Evolutionary conservation across 2,888 invertebrate species (phyloP), one percentile per base, ranked within the genome.

Genomic region (Diabrotica balteata): DNA sequence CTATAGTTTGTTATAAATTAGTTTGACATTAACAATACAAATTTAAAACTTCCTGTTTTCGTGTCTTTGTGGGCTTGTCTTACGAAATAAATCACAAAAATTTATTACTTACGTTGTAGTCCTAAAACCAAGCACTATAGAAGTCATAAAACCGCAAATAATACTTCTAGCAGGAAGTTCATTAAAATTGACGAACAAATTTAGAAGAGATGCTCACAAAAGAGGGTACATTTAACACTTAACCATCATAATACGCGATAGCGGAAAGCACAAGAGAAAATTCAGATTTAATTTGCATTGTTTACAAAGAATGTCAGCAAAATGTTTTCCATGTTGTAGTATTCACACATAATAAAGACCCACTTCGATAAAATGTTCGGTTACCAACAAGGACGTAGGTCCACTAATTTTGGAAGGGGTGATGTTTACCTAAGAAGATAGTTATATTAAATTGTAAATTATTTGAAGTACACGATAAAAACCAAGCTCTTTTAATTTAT

Each of bases 251-350:
- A 61, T 53, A 43, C 22, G 46, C 10, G 22, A 53, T 61, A 60
- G 51, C 45, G 60, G 32, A 53, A 53, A n/a, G 61, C 46, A 32
- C 7, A 44, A 61, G 53, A 61, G 53, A 53, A 57, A 63, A 57
- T 54, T 58, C 32, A 52, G 45, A 54, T 50, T 59, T 58, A 42
- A 59, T 67, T 63, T 53, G 55, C 63, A 59, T 63, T 63, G 54
- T 59, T 58, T n/a, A 59, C 60, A 59, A 54, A 58, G 59, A 63
- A 55, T 59, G 54, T 46, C 61, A 59, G 10, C 47, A 43, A 44
- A 63, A 49, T 67, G 45, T 55, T 59, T 67, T 67, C 63, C 63
- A 42, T 67, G 55, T 46, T 63, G 59, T 63, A 60, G 65, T 60
- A 63, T 67, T 63, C 50, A 59, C 67, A 59, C 57, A 45, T 59